A percentile compares a stretch with the other conserved stretches of the same genome.
Conservation (phyloP, 2,888 invertebrate species). For the Apeira syringaria region DNA sequence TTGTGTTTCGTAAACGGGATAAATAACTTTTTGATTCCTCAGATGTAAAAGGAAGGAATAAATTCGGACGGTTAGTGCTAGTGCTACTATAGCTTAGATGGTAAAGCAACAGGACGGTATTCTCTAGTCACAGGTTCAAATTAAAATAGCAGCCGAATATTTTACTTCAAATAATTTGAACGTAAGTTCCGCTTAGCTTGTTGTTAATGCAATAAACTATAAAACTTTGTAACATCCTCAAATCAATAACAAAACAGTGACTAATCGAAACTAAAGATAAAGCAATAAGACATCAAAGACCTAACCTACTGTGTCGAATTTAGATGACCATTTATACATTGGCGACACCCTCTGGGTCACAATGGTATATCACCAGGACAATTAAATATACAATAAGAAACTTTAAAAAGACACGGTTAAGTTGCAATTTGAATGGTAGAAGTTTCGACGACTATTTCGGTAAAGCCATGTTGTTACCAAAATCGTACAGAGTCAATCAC, state of each 20-base stretch:
- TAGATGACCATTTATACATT: constrained; percentile 13
- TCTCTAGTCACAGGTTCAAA: too few relatives aligned
- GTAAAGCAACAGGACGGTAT: too few relatives aligned
- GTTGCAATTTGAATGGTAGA: constrained; percentile 19
- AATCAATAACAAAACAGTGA: constrained; percentile 14
- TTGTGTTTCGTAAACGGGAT: constrained; percentile 3
- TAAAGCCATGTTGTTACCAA: constrained; percentile 42
- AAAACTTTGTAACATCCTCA: too few relatives aligned
- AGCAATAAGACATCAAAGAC: constrained; percentile 10
- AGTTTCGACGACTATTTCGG: constrained; percentile 44
- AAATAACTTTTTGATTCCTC: too few relatives aligned
- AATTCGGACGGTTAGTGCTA: too few relatives aligned
- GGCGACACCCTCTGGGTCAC: constrained; percentile 40
- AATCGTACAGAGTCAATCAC: constrained; percentile 55
- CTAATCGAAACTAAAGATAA: constrained; percentile 11
- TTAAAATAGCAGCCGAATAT: too few relatives aligned
- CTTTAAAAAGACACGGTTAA: constrained; percentile 5
- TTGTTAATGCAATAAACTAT: too few relatives aligned
- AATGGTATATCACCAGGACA: constrained; percentile 26
- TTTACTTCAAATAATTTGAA: too few relatives aligned
- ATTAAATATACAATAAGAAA: not conserved
- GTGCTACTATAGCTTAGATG: too few relatives aligned
- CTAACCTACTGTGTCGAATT: constrained; percentile 14
- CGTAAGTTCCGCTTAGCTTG: too few relatives aligned
- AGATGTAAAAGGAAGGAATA: too few relatives aligned